phyloP scores from a whole-genome alignment of 2,888 invertebrate genomes.

The Polyploca ridens region DNA sequence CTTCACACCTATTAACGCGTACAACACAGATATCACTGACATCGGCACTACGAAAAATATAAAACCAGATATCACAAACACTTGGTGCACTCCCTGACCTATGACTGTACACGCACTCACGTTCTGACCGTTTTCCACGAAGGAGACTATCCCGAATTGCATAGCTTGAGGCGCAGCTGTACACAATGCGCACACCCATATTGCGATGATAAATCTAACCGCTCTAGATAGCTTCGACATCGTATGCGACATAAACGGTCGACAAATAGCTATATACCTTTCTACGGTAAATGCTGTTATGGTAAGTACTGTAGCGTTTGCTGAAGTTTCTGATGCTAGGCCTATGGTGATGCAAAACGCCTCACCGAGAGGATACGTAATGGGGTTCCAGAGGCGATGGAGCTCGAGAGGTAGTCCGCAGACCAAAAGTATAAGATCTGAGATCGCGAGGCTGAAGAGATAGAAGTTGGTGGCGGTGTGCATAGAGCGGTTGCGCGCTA shows the following conservation, averaged over 20 bases:
- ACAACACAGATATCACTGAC: conserved; percentile 93
- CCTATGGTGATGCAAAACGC: conserved; percentile 90
- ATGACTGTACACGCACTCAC: conserved; percentile 85
- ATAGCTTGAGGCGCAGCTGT: conserved; percentile 91
- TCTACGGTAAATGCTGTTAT: conserved; percentile 96
- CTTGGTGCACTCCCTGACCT: conserved; percentile 85
- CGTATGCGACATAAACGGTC: conserved; percentile 92
- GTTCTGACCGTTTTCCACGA: conserved; percentile 73
- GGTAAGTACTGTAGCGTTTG: conserved; percentile 93
- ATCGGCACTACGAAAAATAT: conserved; percentile 94
- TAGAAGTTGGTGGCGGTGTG: conserved; percentile 94
- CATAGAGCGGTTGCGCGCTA: conserved; percentile 90
- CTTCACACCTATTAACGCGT: conserved; percentile 90
- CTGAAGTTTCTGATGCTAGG: conserved; percentile 93
- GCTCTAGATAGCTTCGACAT: conserved; percentile 93
- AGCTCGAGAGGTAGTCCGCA: conserved; percentile 93
- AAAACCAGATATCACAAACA: conserved; percentile 91
- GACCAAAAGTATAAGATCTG: conserved; percentile 89
- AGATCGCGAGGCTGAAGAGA: conserved; percentile 91
- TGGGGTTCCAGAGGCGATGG: conserved; percentile 89
- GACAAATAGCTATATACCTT: conserved; percentile 94
- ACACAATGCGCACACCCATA: conserved; percentile 91
- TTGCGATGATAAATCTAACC: conserved; percentile 88
- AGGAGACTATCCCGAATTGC: conserved; percentile 89
- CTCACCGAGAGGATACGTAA: conserved; percentile 90